phyloP scores from a whole-genome alignment of 2,888 invertebrate genomes.

The Melikaiella ostensackeni region DNA sequence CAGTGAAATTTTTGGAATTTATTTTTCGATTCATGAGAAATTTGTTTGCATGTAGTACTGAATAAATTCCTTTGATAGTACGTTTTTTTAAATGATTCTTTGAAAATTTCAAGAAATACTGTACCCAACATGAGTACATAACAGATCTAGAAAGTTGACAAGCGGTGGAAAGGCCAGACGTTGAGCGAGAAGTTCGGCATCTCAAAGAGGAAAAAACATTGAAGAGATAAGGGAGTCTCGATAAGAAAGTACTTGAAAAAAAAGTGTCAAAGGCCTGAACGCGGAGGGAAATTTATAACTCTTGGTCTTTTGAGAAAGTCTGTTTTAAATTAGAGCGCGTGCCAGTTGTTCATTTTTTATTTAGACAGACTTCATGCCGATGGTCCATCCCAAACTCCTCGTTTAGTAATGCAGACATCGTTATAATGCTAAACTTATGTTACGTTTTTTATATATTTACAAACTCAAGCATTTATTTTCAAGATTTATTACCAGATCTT shows the following conservation, averaged over 20 bases:
- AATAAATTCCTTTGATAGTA: not conserved
- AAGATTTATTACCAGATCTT: not conserved
- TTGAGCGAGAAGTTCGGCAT: constrained; percentile 21
- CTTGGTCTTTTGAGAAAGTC: not conserved
- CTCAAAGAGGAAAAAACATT: not conserved
- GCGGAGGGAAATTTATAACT: constrained; percentile 3
- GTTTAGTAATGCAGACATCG: constrained; percentile 14
- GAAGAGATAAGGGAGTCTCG: not conserved
- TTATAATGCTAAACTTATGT: constrained; percentile 20
- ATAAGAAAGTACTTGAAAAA: constrained; percentile 29
- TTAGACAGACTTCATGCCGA: not conserved
- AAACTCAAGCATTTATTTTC: not conserved
- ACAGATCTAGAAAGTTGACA: constrained; percentile 6
- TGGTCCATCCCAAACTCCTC: not conserved
- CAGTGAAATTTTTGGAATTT: no score
- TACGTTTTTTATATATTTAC: not conserved
- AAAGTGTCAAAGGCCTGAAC: not conserved
- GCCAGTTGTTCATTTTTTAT: constrained; percentile 34
- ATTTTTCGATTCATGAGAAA: no score
- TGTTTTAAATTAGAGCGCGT: constrained; percentile 32
- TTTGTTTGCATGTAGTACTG: no score
- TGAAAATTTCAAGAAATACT: not conserved
- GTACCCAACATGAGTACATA: not conserved
- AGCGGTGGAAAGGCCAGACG: constrained; percentile 14
- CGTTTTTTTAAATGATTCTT: not conserved